Percentiles rank a stretch among this genome's conserved stretches.
These are phyloP conservation scores for Melanostoma mellinum DNA, from an alignment of 2,888 invertebrate genomes.

Conservation along the genomic window DNA sequence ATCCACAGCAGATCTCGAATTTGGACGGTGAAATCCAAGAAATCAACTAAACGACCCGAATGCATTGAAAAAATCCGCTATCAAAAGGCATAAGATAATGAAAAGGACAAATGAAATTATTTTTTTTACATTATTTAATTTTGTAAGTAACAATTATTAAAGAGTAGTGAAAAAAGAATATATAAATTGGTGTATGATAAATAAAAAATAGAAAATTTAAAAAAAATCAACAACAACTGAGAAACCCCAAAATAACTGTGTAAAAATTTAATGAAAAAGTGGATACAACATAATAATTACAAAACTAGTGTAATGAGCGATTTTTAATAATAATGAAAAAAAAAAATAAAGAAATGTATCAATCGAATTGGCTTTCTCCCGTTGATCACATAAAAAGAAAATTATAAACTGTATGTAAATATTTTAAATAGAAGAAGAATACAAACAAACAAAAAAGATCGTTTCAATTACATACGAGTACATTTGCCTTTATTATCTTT, in stretches of 20 bases:
- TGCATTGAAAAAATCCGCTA: constrained; percentile 43
- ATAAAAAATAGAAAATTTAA: constrained; percentile 65
- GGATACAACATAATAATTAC: constrained; percentile 47
- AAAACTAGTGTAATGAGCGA: constrained; percentile 66
- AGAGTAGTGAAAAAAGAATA: constrained; percentile 43
- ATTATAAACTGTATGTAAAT: constrained; percentile 64
- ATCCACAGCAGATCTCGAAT: constrained; percentile 81
- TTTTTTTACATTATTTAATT: constrained; percentile 70
- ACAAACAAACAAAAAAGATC: constrained; percentile 29
- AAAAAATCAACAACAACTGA: constrained; percentile 38
- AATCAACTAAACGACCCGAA: constrained; percentile 76
- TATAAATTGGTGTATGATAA: constrained; percentile 71
- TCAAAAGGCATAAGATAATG: constrained; percentile 57
- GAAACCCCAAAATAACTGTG: constrained; percentile 55
- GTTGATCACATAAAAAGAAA: constrained; percentile 46
- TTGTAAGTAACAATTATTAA: constrained; percentile 70
- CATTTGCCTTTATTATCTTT: constrained; percentile 45
- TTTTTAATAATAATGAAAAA: constrained; percentile 40
- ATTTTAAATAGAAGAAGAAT: constrained; percentile 61
- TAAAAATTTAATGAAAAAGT: constrained; percentile 45
- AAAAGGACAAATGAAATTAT: constrained; percentile 55
- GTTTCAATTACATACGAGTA: constrained; percentile 47
- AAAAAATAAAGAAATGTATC: constrained; percentile 25
- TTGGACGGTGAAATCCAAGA: constrained; percentile 80
- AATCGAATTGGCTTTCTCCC: constrained; percentile 32